A percentile compares a stretch with the other conserved stretches of the same genome.
These are phyloP conservation scores for Neogobius melanostomus DNA, from an alignment of 2,113 vertebrate genomes.

Conservation along the genomic window DNA sequence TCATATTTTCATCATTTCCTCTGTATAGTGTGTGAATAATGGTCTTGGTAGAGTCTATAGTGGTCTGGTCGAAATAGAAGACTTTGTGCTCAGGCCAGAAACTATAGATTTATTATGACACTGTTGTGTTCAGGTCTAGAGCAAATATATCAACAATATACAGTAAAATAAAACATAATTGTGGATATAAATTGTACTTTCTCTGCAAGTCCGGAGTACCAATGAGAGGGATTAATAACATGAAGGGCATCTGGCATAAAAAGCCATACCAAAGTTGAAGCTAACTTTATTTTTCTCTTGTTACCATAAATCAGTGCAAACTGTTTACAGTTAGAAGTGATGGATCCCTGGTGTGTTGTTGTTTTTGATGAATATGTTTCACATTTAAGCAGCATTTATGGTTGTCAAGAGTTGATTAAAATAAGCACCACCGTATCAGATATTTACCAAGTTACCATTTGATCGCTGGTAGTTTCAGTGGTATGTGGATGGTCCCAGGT, in stretches of 20 bases:
- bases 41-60: not conserved
- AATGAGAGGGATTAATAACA: no score
- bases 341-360: not conserved
- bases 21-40: not conserved
- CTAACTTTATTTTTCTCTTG: not conserved
- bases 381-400: not conserved
- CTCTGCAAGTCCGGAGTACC: not conserved
- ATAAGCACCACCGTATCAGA: not conserved
- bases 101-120: not conserved
- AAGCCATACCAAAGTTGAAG: not conserved
- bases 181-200: not conserved
- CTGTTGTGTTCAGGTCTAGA: not conserved
- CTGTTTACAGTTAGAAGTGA: not conserved
- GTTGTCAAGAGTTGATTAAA: not conserved
- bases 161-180: not conserved
- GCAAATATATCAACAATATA: not conserved
- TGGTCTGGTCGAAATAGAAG: not conserved
- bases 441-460: not conserved
- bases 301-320: not conserved
- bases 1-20: not conserved
- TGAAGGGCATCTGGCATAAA: not conserved
- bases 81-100: not conserved
- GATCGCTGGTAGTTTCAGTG: not conserved
- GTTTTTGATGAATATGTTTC: not conserved
- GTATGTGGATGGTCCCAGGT: constrained; percentile 12